Evolutionary conservation across 1,140 invertebrate species (phyloP).

Genomic region (Papilio polyxenes): DNA sequence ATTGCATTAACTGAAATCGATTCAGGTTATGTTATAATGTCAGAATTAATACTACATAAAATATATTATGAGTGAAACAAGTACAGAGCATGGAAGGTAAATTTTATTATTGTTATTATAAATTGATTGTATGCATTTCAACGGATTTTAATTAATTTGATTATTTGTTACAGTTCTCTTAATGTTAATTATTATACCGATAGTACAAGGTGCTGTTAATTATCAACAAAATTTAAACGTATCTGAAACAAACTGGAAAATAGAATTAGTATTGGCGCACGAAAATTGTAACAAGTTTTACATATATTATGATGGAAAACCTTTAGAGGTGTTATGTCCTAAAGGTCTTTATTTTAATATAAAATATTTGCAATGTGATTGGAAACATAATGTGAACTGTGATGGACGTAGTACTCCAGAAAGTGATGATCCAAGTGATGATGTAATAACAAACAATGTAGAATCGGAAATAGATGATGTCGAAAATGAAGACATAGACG

Average conservation of each 20-base stretch:
- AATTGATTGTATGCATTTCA: too few species aligned
- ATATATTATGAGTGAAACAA: constrained; percentile 5
- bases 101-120: not conserved
- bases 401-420: constrained; percentile 55
- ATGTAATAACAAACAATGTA: constrained; percentile 25
- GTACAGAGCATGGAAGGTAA: constrained; percentile 2
- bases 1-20: not conserved
- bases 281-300: constrained; percentile 82
- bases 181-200: not conserved
- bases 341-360: constrained; percentile 81
- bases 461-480: constrained; percentile 19
- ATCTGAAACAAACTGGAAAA: constrained; percentile 54
- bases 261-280: constrained; percentile 70
- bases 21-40: constrained; percentile 12
- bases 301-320: constrained; percentile 77
- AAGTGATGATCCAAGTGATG: constrained; percentile 1
- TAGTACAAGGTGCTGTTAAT: constrained; percentile 7
- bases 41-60: not conserved
- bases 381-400: constrained; percentile 76
- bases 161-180: constrained; percentile 18
- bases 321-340: constrained; percentile 78
- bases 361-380: constrained; percentile 80
- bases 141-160: not conserved
- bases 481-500: not conserved
- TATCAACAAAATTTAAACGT: constrained; percentile 37